Conservation (phyloP, 2,888 invertebrate genomes). For the Enchytraeus crypticus region DNA sequence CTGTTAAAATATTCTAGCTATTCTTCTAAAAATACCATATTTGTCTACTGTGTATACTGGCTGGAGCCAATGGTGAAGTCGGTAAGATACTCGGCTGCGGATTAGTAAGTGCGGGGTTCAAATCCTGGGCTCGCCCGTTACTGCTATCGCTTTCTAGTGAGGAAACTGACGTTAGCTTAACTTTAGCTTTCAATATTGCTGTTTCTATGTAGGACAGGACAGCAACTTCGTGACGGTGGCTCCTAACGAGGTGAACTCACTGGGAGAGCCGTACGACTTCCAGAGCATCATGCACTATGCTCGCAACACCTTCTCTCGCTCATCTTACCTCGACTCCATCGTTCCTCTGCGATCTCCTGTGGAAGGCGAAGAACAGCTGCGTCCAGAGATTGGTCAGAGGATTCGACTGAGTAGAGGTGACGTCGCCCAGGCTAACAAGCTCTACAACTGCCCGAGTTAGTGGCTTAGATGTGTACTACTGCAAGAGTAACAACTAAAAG, state of each 20-base stretch:
- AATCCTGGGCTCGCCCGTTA: no score
- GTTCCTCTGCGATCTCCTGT: constrained; percentile 52
- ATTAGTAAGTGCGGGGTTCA: no score
- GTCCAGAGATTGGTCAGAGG: constrained; percentile 94
- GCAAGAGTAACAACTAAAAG: no score
- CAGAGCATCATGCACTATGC: constrained; percentile 99
- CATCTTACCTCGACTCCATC: constrained; percentile 82
- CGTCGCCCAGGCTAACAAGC: constrained; percentile 87
- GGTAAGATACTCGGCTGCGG: no score
- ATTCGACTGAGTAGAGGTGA: constrained; percentile 85
- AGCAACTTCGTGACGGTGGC: constrained; percentile 97
- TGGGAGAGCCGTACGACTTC: constrained; percentile 90
- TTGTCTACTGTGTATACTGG: no score
- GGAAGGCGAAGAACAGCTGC: constrained; percentile 23
- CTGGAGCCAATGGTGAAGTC: no score
- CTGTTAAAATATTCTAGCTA: no score
- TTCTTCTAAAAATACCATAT: no score
- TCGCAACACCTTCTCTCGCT: constrained; percentile 87
- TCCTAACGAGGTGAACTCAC: constrained; percentile 89
- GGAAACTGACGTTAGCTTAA: no score
- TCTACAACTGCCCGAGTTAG: constrained; percentile 90
- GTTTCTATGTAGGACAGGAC: constrained; percentile 98
- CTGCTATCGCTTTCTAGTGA: no score
- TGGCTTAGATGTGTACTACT: no score
- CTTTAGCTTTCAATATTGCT: no score